A percentile compares a stretch with the other conserved stretches of the same genome.
Evolutionary conservation across 2,888 invertebrate species (phyloP).

Genomic region (Dryobota labecula): DNA sequence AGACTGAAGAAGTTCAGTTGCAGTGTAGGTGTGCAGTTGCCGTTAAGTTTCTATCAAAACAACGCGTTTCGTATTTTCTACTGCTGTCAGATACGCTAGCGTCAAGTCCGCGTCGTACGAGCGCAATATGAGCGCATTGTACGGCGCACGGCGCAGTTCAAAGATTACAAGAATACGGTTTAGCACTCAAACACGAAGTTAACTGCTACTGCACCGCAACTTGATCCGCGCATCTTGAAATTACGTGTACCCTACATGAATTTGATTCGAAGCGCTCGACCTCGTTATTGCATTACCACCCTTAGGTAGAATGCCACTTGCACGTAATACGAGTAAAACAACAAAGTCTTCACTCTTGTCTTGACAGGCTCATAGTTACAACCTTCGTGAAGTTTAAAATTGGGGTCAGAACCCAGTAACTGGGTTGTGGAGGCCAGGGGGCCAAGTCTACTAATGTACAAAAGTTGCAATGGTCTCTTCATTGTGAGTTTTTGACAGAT

Average conservation of each 20-base stretch:
- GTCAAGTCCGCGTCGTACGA: neutral
- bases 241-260: neutral
- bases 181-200: neutral
- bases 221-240: neutral
- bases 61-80: neutral
- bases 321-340: neutral
- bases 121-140: neutral
- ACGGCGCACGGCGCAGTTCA: neutral
- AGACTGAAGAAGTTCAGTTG: neutral
- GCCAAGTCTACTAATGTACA: too few relatives aligned
- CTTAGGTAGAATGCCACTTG: neutral
- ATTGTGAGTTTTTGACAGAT: too few relatives aligned
- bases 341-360: neutral
- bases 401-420: too few relatives aligned
- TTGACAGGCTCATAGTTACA: neutral
- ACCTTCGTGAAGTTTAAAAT: too few relatives aligned
- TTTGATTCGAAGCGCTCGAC: neutral
- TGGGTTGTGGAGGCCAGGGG: too few relatives aligned
- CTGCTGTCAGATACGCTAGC: neutral
- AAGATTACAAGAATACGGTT: neutral
- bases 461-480: too few relatives aligned
- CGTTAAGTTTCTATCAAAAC: neutral
- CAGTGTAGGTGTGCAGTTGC: neutral
- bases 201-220: neutral
- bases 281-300: neutral